These are phyloP conservation scores for Trogon surrucura DNA, from an alignment of 2,113 vertebrate genomes.

Conservation along the genomic window DNA sequence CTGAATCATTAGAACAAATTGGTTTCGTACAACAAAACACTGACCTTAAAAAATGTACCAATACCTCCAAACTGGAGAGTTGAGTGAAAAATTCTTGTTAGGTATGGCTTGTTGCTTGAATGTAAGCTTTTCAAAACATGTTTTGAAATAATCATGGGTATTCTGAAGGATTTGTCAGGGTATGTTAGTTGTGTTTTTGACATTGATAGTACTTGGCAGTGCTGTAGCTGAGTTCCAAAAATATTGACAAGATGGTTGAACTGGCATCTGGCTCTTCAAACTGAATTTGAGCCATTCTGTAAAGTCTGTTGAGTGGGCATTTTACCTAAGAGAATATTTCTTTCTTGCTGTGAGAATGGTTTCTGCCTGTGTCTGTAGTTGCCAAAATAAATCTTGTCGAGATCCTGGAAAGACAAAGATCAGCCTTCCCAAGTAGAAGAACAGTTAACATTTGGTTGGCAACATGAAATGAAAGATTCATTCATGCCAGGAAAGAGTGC, in stretches of 20 bases:
- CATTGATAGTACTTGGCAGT: constrained; percentile 5
- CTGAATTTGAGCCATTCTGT: constrained; percentile 15
- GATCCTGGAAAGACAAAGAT: constrained; percentile 28
- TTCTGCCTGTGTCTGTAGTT: background rate
- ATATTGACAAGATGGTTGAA: constrained; percentile 34
- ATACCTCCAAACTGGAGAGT: background rate
- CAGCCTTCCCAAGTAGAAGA: constrained; percentile 21
- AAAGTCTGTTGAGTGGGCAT: constrained; percentile 5
- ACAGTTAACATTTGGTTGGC: constrained; percentile 52
- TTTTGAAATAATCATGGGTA: background rate
- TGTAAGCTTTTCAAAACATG: background rate
- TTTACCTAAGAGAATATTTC: constrained; percentile 17
- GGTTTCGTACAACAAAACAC: background rate
- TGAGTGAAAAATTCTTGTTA: background rate
- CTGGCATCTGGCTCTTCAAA: constrained; percentile 22
- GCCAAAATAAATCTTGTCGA: constrained; percentile 50
- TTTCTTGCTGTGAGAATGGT: constrained; percentile 11
- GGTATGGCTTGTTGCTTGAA: background rate
- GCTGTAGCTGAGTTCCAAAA: background rate
- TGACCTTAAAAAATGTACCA: background rate
- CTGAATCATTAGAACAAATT: background rate
- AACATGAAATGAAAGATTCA: constrained; percentile 12
- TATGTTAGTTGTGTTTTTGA: constrained; percentile 11
- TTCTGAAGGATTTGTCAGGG: constrained; percentile 6
- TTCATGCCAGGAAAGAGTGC: background rate